Base-by-base conservation (phyloP, 2,797 vertebrate genomes). In the Sternotherus odoratus region DNA sequence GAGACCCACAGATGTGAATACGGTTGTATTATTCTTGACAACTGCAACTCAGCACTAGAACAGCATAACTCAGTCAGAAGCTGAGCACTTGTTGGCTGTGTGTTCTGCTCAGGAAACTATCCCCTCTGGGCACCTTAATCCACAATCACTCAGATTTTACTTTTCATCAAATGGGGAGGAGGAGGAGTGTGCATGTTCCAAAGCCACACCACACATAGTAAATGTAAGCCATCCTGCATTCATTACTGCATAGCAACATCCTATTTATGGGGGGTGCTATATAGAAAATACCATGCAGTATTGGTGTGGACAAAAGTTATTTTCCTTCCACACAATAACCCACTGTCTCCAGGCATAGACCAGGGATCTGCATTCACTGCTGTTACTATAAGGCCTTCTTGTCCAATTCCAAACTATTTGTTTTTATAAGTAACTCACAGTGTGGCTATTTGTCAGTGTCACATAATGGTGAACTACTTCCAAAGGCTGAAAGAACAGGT, bases 31-130 rank as follows among this genome's bases (percentile, higher is more conserved):
- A 33, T 88, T 89, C 39, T 33, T 91, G 88, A 63, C 56, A 84
- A 2, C 81, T 39, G 78, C 84, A 91, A 10, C n/a, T 79, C 81
- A 43, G 63, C 53, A n/a, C 2, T 26, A 75, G 60, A 78, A 46
- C 46, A 86, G 86, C 85, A 80, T 26, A 66, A 90, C 63, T 77
- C 74, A 85, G 77, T 74, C 90, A 66, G 4, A 80, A 91, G 87
- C 46, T 30, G 83, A 33, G 78, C 75, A 1, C 46, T 81, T 19
- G 26, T 75, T 92, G 77, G 75, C 63, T 17, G 4, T 77, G n/a
- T 12, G 54, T 11, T 88, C 53, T 77, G 24, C 19, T 85, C 75
- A 85, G 86, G 49, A 83, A 92, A 92, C 66, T 39, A 69, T 69
- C 36, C 66, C 21, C 66, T 69, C 66, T 11, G 21, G 66, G 66